Base-by-base conservation (phyloP, 2,797 vertebrate species). In the Mus caroli region DNA sequence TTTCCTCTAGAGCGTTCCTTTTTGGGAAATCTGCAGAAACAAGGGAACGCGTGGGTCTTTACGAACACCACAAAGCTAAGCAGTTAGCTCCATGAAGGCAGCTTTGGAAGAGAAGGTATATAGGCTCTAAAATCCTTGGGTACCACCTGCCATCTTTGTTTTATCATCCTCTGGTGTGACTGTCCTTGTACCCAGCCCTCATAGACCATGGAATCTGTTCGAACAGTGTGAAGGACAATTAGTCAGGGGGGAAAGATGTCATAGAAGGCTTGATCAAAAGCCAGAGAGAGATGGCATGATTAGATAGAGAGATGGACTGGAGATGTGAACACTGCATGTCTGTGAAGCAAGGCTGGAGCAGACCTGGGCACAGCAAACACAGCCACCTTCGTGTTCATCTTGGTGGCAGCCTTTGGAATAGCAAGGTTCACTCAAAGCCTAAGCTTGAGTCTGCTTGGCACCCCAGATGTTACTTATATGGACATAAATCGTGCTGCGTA, bases 1-100 rank as follows among this genome's bases (percentile, higher is more conserved):
- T 86, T 88, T 88, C 3, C 54, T 94, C 75, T 40, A 90, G 54
- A 92, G 54, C 28, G 8, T 95, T 92, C 24, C 43, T 86, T 95
- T 96, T 73, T 28, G 56, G 79, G 62, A 90, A 89, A 96, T 79
- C 94, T 89, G 46, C 19, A 62, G 71, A 96, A 62, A 95, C 14
- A 58, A 83, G 67, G n/a, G 43, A 56, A 43, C 4, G 50, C 31
- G 26, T n/a, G 34, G 19, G 31, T 87, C 75, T 64, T 91, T 28
- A 28, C 24, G 54, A 80, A 88, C 26, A 28, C 67, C 31, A 10
- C 2, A 58, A 71, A 93, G 24, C 88, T 58, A 50, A 52, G 8
- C 62, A 88, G 88, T 9, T 17, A 43, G 20, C 34, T 86, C 71
- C 67, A 22, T 34, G 50, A 52, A 58, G 13, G 13, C 19, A 69